These are phyloP conservation scores for Suricata suricatta DNA, from an alignment of 2,113 vertebrate genomes.

Conservation along the genomic window DNA sequence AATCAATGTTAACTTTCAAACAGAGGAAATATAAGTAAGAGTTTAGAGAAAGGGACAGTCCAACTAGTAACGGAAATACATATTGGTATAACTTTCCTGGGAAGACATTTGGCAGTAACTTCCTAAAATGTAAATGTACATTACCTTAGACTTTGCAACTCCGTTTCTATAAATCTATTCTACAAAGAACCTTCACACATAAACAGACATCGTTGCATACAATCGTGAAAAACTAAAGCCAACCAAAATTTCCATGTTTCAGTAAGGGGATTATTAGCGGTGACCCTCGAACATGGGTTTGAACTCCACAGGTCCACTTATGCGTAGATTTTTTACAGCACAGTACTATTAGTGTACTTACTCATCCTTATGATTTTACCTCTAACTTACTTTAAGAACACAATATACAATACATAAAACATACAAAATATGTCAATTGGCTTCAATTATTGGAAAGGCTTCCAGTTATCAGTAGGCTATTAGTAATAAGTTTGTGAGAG, in stretches of 20 bases:
- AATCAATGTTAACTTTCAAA: not conserved
- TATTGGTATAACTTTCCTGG: not conserved
- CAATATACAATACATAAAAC: not conserved
- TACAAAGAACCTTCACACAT: not conserved
- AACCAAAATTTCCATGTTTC: slow-evolving; percentile 7
- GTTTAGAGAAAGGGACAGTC: not conserved
- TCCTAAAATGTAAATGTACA: not conserved
- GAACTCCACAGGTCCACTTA: not conserved
- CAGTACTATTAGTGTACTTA: not conserved
- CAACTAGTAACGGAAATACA: not conserved
- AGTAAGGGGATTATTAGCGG: not conserved
- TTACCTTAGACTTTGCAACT: not conserved
- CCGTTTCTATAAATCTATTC: not conserved
- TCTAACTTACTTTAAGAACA: not conserved
- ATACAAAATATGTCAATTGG: not conserved
- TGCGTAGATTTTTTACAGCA: not conserved
- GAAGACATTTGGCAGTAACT: not conserved
- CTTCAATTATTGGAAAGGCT: not conserved
- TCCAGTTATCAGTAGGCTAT: not conserved
- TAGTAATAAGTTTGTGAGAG: not conserved
- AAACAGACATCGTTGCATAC: not conserved
- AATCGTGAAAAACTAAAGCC: not conserved
- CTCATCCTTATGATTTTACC: not conserved
- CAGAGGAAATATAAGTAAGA: not conserved
- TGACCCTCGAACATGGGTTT: not conserved